Conservation (phyloP, 92 coral and sea anemone genomes). For the Zoanthus solanderi region DNA sequence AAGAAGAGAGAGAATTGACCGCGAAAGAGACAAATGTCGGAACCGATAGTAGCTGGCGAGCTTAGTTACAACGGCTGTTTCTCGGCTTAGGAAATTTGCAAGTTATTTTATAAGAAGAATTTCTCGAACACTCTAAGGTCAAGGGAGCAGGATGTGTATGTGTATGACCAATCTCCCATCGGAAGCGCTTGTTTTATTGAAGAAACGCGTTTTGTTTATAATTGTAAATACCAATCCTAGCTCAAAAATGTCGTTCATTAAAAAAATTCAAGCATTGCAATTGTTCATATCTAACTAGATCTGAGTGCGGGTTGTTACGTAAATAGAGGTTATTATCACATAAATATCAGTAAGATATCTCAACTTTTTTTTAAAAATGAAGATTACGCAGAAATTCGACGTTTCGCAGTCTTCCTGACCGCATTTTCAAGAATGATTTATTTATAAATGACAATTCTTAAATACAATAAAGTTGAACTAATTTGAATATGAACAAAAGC, state of each 20-base stretch:
- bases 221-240: constrained; percentile 98
- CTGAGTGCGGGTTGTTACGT: no score
- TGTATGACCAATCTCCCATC: constrained; percentile 61
- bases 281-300: not conserved
- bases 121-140: constrained; percentile 42
- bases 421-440: no score
- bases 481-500: no score
- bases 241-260: constrained; percentile 97
- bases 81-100: not conserved
- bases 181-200: constrained; percentile 87
- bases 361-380: no score
- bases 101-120: constrained; percentile 38
- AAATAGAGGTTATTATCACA: no score
- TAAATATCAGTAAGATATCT: no score
- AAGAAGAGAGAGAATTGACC: constrained; percentile 26
- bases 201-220: constrained; percentile 92
- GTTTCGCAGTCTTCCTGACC: no score
- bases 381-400: no score
- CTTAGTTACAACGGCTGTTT: constrained; percentile 14
- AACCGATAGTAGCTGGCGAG: constrained; percentile 1
- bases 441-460: no score
- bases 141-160: constrained; percentile 52
- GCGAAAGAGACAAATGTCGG: constrained; percentile 1
- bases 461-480: no score
- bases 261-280: constrained; percentile 84